Base-by-base conservation (phyloP, 2,888 invertebrate species). In the Eucera pruinosa region DNA sequence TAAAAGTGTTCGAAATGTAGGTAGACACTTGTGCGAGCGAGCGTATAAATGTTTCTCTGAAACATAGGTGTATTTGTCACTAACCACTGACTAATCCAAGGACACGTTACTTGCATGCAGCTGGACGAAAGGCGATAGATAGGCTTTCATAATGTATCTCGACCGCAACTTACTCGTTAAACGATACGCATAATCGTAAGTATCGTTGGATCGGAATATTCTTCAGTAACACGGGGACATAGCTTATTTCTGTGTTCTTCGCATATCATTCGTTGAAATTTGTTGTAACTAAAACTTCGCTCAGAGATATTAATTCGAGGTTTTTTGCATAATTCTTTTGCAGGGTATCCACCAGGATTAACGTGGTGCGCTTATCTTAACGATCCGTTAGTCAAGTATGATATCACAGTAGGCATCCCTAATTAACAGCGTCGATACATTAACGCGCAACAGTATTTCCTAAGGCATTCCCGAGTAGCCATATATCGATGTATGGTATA, bases 331-430 rank as follows among this genome's bases (percentile, higher is more conserved):
- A 78, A 73, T 64, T 89, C 89, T 36, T 91, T 92, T 72, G n/a
- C 90, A 92, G 92, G 91, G 81, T 92, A 91, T 83, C 92, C 92
- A 74, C 90, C 92, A 78, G 92, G 92, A 60, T 92, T 91, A 70
- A 91, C 91, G 64, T 92, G 92, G 92, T 92, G 92, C 83, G 89
- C 91, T 87, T 91, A 92, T 83, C 84, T 92, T 84, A 89, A 84
- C 65, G 90, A 90, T 81, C 90, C 91, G 85, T 85, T 84, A 68
- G 48, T 86, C 74, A 87, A 83, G 81, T 87, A 82, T 84, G 88
- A 87, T 72, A 61, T 81, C 61, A 58, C 78, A 68, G 78, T 74
- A 71, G 75, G 62, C 74, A 60, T 77, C 5, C 60, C 66, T 23
- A 54, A 76, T 64, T 81, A 77, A 74, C 9, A 69, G 66, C 48